Conservation (phyloP, 2,888 invertebrate species). For the Andrena fulva region DNA sequence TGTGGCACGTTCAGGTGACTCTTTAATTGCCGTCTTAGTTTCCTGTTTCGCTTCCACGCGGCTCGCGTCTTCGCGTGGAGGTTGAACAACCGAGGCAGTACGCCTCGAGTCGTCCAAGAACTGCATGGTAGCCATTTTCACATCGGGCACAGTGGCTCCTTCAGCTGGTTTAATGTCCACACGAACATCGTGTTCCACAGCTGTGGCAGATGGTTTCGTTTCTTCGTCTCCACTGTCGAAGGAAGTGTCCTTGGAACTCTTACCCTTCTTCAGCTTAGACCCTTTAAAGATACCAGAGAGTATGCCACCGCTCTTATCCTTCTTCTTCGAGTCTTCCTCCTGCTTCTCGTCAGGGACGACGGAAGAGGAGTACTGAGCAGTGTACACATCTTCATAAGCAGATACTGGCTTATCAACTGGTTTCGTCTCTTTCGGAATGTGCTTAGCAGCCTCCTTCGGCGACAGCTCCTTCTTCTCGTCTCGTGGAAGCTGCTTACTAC, state of each 20-base stretch:
- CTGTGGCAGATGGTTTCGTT: conserved; percentile 67
- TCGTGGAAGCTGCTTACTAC: conserved; percentile 38
- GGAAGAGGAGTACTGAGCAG: conserved; percentile 57
- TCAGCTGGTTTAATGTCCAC: conserved; percentile 17
- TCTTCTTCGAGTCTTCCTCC: conserved; percentile 70
- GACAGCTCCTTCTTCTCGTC: conserved; percentile 37
- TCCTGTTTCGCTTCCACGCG: conserved; percentile 74
- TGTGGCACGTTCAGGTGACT: conserved; percentile 54
- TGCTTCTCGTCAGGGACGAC: conserved; percentile 44
- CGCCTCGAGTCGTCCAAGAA: conserved; percentile 83
- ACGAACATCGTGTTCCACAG: conserved; percentile 54
- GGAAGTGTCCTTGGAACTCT: conserved; percentile 80
- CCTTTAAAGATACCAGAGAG: conserved; percentile 82
- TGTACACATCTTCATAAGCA: conserved; percentile 78
- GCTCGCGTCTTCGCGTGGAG: conserved; percentile 41
- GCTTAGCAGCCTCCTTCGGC: conserved; percentile 6
- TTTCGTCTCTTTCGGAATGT: conserved; percentile 41
- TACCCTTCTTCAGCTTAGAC: conserved; percentile 79
- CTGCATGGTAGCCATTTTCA: conserved; percentile 81
- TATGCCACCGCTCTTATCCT: conserved; percentile 79
- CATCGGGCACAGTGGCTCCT: conserved; percentile 55
- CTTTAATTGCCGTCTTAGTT: conserved; percentile 45
- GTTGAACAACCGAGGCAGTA: conserved; percentile 85
- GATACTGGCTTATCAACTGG: conserved; percentile 67
- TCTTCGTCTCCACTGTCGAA: conserved; percentile 82